These are phyloP conservation scores for Delichon dasypus DNA, from an alignment of 2,797 vertebrate genomes.

Conservation along the genomic window DNA sequence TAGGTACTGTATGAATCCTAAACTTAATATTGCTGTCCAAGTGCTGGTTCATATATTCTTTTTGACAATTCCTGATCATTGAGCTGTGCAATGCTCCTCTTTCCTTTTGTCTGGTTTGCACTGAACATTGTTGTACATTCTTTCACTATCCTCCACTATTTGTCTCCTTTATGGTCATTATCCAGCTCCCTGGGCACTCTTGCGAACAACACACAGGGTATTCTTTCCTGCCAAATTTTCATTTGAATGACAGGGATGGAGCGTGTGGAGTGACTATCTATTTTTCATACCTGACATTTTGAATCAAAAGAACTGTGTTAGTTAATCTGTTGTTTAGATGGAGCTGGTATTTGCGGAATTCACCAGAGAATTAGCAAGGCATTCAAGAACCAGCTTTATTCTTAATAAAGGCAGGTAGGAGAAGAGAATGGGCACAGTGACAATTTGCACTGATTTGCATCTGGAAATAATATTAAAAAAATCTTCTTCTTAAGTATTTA, in stretches of 20 bases:
- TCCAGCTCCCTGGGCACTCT: background rate
- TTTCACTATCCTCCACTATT: background rate
- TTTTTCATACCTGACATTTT: conserved; percentile 37
- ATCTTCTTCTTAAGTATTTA: background rate
- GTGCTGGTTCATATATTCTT: background rate
- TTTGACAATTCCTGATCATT: background rate
- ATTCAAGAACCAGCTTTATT: background rate
- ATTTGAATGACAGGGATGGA: background rate
- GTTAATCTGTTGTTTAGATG: background rate
- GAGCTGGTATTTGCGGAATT: background rate
- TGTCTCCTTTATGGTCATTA: background rate
- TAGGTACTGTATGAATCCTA: background rate
- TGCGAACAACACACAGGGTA: background rate
- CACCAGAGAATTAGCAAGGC: background rate
- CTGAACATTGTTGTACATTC: background rate
- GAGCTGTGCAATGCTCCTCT: background rate
- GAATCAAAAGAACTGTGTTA: background rate
- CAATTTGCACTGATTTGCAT: background rate
- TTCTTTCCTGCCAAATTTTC: background rate
- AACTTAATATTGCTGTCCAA: background rate
- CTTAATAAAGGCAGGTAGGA: background rate
- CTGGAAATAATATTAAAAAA: background rate
- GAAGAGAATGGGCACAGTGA: background rate
- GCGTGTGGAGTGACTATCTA: background rate
- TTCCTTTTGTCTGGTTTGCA: background rate